These are phyloP conservation scores for Paedocypris micromegethes DNA, from an alignment of 2,797 vertebrate genomes.

Conservation along the genomic window DNA sequence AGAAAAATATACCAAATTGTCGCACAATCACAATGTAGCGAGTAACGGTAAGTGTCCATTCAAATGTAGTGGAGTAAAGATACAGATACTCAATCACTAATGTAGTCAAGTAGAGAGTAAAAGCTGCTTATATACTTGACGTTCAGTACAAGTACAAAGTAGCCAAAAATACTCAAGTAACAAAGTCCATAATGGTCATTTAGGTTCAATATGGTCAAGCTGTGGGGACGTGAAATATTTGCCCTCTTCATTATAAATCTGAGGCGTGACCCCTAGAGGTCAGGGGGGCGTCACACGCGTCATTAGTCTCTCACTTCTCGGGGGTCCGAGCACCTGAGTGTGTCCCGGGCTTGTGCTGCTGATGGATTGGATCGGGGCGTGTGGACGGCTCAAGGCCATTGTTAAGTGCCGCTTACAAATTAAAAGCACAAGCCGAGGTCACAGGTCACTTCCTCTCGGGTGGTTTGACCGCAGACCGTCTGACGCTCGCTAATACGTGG, in stretches of 20 bases:
- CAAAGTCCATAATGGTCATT: too few relatives aligned
- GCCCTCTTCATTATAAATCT: conserved; percentile 19
- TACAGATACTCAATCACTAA: too few relatives aligned
- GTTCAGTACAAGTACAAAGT: too few relatives aligned
- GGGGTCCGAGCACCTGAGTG: not conserved
- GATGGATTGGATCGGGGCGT: conserved; percentile 15
- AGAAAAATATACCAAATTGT: too few relatives aligned
- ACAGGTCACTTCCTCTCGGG: conserved; percentile 45
- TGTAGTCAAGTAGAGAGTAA: too few relatives aligned
- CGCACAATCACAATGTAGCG: too few relatives aligned
- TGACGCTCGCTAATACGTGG: conserved; percentile 45
- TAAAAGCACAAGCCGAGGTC: conserved; percentile 45
- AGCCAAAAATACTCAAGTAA: too few relatives aligned
- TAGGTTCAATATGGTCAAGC: too few relatives aligned
- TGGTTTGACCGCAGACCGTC: conserved; percentile 47
- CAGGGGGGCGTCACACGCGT: conserved; percentile 1
- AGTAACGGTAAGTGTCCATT: too few relatives aligned
- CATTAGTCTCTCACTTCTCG: conserved; percentile 6
- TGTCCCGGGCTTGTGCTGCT: not conserved
- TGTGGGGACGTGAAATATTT: conserved; percentile 11
- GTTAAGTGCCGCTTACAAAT: conserved; percentile 45
- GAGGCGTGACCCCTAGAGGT: not conserved
- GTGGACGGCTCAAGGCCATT: conserved; percentile 41
- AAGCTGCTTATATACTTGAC: too few relatives aligned
- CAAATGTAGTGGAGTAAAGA: too few relatives aligned